Conservation (phyloP, 2,113 vertebrate species). For the Proterorhinus semilunaris region DNA sequence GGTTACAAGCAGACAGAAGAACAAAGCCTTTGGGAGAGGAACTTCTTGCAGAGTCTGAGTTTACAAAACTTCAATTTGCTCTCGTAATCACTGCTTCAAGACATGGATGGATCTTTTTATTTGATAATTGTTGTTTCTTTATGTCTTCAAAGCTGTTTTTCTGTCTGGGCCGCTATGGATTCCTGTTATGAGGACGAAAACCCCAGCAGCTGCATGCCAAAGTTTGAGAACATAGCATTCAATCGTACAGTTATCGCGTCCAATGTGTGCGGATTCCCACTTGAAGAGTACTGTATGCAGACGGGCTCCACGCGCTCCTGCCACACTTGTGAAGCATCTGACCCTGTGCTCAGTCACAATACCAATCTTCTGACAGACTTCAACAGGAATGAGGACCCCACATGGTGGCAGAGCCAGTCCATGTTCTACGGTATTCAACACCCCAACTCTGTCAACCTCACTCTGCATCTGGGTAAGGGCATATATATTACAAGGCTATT, state of each 20-base stretch:
- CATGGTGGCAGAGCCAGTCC: conserved; percentile 98
- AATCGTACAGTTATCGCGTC: conserved; percentile 74
- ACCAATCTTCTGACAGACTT: conserved; percentile 89
- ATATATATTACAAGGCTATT: neutral
- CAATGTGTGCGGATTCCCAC: conserved; percentile 83
- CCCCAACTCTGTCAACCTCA: conserved; percentile 88
- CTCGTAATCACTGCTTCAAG: conserved; percentile 16
- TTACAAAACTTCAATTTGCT: conserved; percentile 22
- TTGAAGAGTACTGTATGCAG: conserved; percentile 91
- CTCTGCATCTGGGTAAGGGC: conserved; percentile 84
- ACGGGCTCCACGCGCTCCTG: conserved; percentile 81
- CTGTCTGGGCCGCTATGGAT: conserved; percentile 69
- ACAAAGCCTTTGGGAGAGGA: conserved; percentile 32
- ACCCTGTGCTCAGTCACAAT: conserved; percentile 79
- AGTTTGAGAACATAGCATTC: conserved; percentile 89
- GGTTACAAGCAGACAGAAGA: conserved; percentile 26
- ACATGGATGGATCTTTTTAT: conserved; percentile 66
- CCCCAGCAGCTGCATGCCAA: conserved; percentile 84
- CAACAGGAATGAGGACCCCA: conserved; percentile 87
- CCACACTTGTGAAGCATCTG: conserved; percentile 78
- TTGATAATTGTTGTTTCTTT: conserved; percentile 44
- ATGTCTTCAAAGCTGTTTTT: conserved; percentile 42
- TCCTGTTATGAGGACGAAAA: conserved; percentile 77
- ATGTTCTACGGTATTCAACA: conserved; percentile 90
- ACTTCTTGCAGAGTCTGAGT: conserved; percentile 33